Conservation (phyloP, 2,888 invertebrate species). For the Amiota mariae region DNA sequence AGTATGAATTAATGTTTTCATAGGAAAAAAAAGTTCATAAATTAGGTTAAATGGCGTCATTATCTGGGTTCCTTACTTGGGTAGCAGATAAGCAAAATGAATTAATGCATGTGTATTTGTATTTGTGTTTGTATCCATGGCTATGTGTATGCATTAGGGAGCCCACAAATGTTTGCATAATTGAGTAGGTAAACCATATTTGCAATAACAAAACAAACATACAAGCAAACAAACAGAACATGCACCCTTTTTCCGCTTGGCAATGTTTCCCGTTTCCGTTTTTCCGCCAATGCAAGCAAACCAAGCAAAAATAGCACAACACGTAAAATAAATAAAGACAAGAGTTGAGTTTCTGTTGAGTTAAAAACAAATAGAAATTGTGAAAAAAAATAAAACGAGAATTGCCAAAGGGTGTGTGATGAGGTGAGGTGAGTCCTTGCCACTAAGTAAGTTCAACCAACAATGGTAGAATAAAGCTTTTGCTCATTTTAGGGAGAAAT, state of each 20-base stretch:
- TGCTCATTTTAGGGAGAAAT: conserved; percentile 26
- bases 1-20: too few relatives aligned
- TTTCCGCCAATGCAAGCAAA: background rate
- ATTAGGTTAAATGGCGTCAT: too few relatives aligned
- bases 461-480: background rate
- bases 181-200: conserved; percentile 24
- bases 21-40: too few relatives aligned
- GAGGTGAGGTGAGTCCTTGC: background rate
- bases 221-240: background rate
- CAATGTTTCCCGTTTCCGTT: conserved; percentile 2
- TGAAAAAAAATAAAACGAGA: background rate
- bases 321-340: conserved; percentile 26
- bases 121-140: background rate
- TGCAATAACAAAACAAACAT: background rate
- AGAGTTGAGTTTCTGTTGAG: background rate
- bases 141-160: conserved; percentile 10
- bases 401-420: background rate
- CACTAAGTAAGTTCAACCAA: background rate
- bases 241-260: conserved; percentile 8
- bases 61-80: too few relatives aligned
- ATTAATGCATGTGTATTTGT: background rate
- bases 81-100: background rate
- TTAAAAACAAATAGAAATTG: conserved; percentile 22
- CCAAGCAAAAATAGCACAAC: background rate
- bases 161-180: conserved; percentile 27